Conservation (phyloP, 2,113 vertebrate species). For the Myrmophylax atrothorax region DNA sequence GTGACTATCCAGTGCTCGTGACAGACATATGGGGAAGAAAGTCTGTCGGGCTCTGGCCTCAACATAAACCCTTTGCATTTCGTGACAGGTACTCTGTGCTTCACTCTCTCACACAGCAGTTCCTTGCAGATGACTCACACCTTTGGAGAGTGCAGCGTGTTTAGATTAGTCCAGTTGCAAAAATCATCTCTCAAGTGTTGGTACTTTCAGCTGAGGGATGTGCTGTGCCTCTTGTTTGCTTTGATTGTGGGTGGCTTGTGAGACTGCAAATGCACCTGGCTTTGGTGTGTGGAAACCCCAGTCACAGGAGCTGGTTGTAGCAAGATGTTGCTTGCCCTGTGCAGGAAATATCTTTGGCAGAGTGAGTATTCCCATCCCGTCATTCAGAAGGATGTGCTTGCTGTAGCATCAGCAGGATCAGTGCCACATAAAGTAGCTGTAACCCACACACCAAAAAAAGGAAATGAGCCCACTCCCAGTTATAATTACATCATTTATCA, state of each 20-base stretch:
- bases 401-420: background rate
- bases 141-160: background rate
- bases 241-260: background rate
- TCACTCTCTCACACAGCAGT: background rate
- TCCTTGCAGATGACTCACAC: background rate
- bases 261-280: background rate
- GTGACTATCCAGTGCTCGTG: background rate
- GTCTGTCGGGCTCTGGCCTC: background rate
- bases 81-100: background rate
- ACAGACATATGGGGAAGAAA: background rate
- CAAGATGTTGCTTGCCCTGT: background rate
- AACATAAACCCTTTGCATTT: background rate
- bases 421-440: background rate
- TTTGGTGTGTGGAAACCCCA: background rate
- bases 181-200: background rate
- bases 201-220: background rate
- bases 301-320: background rate
- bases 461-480: background rate
- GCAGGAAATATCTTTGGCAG: background rate
- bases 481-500: slow-evolving; percentile 32
- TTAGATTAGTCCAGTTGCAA: background rate
- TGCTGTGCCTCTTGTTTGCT: background rate
- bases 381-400: background rate
- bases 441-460: background rate
- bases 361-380: background rate